Percentiles rank a stretch among this genome's conserved stretches.
Evolutionary conservation across 2,113 vertebrate species (phyloP).

Genomic region (Pleuronectes platessa): DNA sequence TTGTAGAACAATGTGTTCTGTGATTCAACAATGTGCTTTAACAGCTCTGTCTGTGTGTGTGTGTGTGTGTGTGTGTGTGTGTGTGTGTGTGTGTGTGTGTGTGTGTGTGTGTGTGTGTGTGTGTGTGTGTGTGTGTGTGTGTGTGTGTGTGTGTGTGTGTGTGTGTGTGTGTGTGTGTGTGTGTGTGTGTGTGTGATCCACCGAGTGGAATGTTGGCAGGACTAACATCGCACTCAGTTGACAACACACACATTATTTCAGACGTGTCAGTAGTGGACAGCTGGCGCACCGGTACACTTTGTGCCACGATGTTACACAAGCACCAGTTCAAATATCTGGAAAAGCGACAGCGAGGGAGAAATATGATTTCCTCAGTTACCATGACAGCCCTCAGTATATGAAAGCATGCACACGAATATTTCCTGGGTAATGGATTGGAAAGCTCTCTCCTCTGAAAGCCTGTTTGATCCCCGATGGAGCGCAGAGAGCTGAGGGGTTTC

Average conservation of each 20-base stretch:
- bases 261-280: conserved; percentile 56
- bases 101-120: conserved; percentile 17
- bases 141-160: conserved; percentile 16
- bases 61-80: conserved; percentile 5
- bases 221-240: background rate
- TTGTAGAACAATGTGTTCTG: conserved; percentile 11
- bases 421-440: conserved; percentile 71
- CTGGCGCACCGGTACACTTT: conserved; percentile 44
- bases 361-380: conserved; percentile 61
- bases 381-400: conserved; percentile 54
- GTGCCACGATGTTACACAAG: conserved; percentile 44
- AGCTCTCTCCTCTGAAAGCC: conserved; percentile 60
- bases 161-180: conserved; percentile 13
- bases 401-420: conserved; percentile 42
- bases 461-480: conserved; percentile 65
- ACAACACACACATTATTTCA: conserved; percentile 19
- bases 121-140: conserved; percentile 22
- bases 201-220: conserved; percentile 15
- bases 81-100: conserved; percentile 22
- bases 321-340: conserved; percentile 51
- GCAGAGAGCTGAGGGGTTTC: conserved; percentile 46
- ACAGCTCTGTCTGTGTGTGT: conserved; percentile 1
- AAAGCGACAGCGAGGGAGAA: conserved; percentile 29
- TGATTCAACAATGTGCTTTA: background rate
- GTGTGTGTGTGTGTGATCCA: conserved; percentile 9